These are phyloP conservation scores for Labroides dimidiatus DNA, from an alignment of 2,797 vertebrate genomes.

Conservation along the genomic window DNA sequence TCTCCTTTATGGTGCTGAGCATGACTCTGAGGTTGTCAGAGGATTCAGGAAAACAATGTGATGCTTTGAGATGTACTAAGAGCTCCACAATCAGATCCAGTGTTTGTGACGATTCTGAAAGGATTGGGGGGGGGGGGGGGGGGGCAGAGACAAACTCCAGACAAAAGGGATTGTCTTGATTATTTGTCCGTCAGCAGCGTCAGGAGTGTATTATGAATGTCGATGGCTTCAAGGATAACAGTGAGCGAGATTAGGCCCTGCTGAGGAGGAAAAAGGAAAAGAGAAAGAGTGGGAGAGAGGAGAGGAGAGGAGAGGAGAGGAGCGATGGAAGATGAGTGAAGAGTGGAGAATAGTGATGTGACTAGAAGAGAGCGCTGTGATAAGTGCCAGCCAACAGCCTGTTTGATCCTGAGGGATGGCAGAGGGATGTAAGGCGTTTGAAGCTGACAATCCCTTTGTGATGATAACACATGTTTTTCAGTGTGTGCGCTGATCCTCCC, in stretches of 20 bases:
- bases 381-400: conserved; percentile 80
- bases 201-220: conserved; percentile 50
- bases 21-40: conserved; percentile 65
- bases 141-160: conserved; percentile 62
- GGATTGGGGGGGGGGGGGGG: conserved; percentile 6
- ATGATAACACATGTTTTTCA: conserved; percentile 85
- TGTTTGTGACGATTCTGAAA: conserved; percentile 61
- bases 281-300: conserved; percentile 46
- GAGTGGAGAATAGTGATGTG: conserved; percentile 69
- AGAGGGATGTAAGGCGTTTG: conserved; percentile 83
- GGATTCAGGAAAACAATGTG: conserved; percentile 66
- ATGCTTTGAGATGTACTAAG: conserved; percentile 61
- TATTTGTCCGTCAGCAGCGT: conserved; percentile 72
- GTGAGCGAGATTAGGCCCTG: conserved; percentile 73
- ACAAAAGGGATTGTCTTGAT: conserved; percentile 78
- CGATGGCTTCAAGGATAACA: conserved; percentile 70
- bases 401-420: conserved; percentile 86
- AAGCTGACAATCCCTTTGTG: conserved; percentile 86
- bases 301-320: conserved; percentile 18
- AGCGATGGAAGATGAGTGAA: conserved; percentile 50
- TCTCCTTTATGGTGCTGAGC: conserved; percentile 62
- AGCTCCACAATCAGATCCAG: conserved; percentile 67
- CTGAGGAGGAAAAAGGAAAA: conserved; percentile 46
- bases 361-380: conserved; percentile 69
- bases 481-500: conserved; percentile 71